Evolutionary conservation across 2,113 vertebrate genomes (phyloP).

Genomic region (Plectropomus leopardus): DNA sequence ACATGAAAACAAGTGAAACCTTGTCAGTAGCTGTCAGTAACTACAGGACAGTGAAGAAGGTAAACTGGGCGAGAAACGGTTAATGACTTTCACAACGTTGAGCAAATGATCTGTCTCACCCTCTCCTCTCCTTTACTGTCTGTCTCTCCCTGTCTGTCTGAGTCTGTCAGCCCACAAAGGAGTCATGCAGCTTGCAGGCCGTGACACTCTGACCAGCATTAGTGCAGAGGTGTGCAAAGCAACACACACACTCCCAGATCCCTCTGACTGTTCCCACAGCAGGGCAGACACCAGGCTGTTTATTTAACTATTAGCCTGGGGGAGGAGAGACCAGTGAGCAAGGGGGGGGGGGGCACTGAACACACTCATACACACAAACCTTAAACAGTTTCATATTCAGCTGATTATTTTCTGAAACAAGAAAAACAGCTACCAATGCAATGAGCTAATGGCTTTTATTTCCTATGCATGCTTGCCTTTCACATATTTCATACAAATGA

Average conservation of each 20-base stretch:
- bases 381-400: neutral
- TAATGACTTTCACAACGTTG: constrained; percentile 66
- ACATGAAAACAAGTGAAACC: neutral
- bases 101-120: constrained; percentile 56
- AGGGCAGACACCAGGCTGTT: constrained; percentile 73
- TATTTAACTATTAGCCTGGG: constrained; percentile 74
- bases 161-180: constrained; percentile 55
- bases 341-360: constrained; percentile 1
- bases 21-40: too few relatives aligned
- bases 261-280: constrained; percentile 70
- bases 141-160: constrained; percentile 49
- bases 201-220: constrained; percentile 56
- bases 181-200: constrained; percentile 59
- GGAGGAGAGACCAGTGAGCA: constrained; percentile 43
- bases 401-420: neutral
- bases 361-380: constrained; percentile 5
- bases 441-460: neutral
- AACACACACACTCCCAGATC: constrained; percentile 49
- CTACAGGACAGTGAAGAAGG: neutral
- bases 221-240: constrained; percentile 56
- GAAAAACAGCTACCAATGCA: neutral
- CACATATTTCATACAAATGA: neutral
- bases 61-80: constrained; percentile 46
- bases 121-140: constrained; percentile 32
- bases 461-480: neutral